phyloP scores from a whole-genome alignment of 2,797 vertebrate genomes.

The Pterois miles region DNA sequence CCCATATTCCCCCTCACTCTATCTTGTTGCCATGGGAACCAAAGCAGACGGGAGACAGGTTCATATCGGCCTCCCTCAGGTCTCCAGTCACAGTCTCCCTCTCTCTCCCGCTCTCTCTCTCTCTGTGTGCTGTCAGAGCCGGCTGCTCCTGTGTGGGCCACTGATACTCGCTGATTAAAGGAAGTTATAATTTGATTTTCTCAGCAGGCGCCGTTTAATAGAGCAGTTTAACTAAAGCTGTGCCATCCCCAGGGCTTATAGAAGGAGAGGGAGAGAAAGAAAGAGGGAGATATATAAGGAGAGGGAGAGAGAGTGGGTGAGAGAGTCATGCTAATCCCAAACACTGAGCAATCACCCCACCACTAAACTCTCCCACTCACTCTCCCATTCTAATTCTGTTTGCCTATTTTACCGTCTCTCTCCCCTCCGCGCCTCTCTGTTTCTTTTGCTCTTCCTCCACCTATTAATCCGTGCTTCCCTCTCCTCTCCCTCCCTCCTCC shows the following conservation, averaged over 20 bases:
- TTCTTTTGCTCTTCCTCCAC: conserved; percentile 64
- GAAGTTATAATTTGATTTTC: conserved; percentile 87
- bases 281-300: conserved; percentile 51
- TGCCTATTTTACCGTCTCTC: conserved; percentile 69
- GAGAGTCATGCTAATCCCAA: conserved; percentile 84
- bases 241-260: conserved; percentile 83
- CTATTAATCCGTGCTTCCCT: conserved; percentile 74
- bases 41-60: conserved; percentile 84
- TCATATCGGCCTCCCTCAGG: conserved; percentile 84
- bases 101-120: conserved; percentile 34
- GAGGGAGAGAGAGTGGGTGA: conserved; percentile 38
- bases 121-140: conserved; percentile 73
- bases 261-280: conserved; percentile 66
- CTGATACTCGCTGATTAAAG: conserved; percentile 86
- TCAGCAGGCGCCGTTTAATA: conserved; percentile 85
- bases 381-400: conserved; percentile 83
- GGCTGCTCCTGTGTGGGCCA: conserved; percentile 84
- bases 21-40: conserved; percentile 85
- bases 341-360: conserved; percentile 90
- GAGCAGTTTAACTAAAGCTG: conserved; percentile 86
- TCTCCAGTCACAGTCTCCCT: conserved; percentile 80
- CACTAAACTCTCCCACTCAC: conserved; percentile 79
- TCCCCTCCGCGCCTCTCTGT: conserved; percentile 39
- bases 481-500: conserved; percentile 34
- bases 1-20: conserved; percentile 79